These are phyloP conservation scores for Sminthurides aquaticus DNA, from an alignment of 2,888 invertebrate genomes.

Conservation along the genomic window DNA sequence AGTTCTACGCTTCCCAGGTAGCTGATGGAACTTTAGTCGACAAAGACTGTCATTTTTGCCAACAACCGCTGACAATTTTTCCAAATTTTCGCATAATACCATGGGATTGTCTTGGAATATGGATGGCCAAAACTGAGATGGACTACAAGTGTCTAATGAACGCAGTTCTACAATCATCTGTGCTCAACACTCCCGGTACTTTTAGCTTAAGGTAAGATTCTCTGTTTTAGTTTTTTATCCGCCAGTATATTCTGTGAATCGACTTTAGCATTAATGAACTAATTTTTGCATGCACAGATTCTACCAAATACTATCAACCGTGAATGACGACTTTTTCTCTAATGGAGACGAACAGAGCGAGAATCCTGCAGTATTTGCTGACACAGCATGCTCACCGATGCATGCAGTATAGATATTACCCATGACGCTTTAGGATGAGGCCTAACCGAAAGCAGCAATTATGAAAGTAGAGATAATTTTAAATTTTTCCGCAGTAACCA, in stretches of 20 bases:
- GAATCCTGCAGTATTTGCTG: too few relatives aligned
- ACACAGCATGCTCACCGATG: too few relatives aligned
- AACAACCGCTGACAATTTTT: conserved; percentile 9
- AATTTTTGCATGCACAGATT: background rate
- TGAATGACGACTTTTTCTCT: too few relatives aligned
- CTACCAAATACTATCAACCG: too few relatives aligned
- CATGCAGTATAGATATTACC: too few relatives aligned
- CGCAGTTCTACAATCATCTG: background rate
- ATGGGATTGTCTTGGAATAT: conserved; percentile 33
- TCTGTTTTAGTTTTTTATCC: background rate
- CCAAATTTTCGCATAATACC: conserved; percentile 25
- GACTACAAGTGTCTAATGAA: background rate
- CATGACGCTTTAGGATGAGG: too few relatives aligned
- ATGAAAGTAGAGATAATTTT: too few relatives aligned
- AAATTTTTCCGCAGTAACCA: too few relatives aligned
- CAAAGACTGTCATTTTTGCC: conserved; percentile 16
- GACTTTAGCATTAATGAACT: background rate
- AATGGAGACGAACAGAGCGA: too few relatives aligned
- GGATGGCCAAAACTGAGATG: conserved; percentile 24
- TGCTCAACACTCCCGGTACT: background rate
- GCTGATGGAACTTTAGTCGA: background rate
- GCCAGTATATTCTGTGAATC: background rate
- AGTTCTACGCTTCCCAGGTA: background rate
- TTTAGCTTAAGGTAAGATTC: background rate
- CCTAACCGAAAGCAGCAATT: too few relatives aligned